Evolutionary conservation across 1,140 invertebrate species (phyloP).

Genomic region (Drosophila biarmipes): DNA sequence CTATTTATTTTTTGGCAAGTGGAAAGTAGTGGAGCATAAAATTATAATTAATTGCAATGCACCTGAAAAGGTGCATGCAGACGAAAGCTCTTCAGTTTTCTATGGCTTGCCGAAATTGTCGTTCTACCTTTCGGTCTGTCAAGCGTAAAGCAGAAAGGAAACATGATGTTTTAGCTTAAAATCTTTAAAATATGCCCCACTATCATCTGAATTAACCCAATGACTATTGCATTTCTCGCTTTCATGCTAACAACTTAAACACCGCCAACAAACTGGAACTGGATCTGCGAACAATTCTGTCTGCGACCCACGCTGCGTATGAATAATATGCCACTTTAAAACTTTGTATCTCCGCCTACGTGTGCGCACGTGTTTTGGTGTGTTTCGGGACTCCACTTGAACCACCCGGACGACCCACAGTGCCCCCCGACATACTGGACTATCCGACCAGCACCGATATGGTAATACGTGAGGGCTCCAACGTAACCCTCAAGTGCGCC

Average conservation of each 20-base stretch:
- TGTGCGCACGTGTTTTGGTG: conserved; percentile 12
- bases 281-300: conserved; percentile 56
- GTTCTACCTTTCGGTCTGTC: conserved; percentile 3
- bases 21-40: conserved; percentile 70
- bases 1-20: conserved; percentile 45
- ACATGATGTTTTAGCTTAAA: too few species aligned
- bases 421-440: conserved; percentile 94
- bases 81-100: conserved; percentile 25
- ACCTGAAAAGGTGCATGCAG: conserved; percentile 40
- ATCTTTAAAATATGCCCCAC: neutral
- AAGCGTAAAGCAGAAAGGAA: neutral
- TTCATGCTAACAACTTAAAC: conserved; percentile 41
- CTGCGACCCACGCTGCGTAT: conserved; percentile 63
- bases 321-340: conserved; percentile 69
- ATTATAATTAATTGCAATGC: conserved; percentile 76
- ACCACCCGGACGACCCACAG: too few species aligned
- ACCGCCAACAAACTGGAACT: conserved; percentile 24
- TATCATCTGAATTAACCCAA: neutral
- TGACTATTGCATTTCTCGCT: conserved; percentile 2
- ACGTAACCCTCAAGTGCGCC: conserved; percentile 92
- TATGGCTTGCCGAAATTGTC: conserved; percentile 6
- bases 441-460: conserved; percentile 94
- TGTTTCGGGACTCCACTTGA: neutral
- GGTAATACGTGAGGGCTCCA: conserved; percentile 93
- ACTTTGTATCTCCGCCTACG: conserved; percentile 45